phyloP scores from a whole-genome alignment of 2,888 invertebrate genomes.

The Poecilus cupreus region DNA sequence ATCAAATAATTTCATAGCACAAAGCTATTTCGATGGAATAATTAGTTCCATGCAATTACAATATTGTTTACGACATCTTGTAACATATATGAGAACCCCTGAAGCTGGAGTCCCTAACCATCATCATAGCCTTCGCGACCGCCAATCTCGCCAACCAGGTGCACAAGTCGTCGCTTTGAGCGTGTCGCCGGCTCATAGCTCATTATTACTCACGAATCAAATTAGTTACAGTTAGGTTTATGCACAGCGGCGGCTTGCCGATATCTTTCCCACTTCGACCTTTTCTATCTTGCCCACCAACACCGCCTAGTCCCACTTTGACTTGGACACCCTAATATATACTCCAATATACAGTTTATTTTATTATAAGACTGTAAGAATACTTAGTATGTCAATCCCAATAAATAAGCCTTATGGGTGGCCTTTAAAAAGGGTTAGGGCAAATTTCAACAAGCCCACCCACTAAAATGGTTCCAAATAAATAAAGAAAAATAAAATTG shows the following conservation, averaged over 20 bases:
- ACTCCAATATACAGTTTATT: no score
- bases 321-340: no score
- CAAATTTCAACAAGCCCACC: no score
- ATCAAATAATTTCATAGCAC: background rate
- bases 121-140: no score
- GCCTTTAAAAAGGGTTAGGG: no score
- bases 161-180: background rate
- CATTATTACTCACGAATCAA: constrained; percentile 49
- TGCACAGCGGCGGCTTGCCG: background rate
- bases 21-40: background rate
- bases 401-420: no score
- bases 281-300: background rate
- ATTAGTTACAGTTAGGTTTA: constrained; percentile 57
- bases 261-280: no score
- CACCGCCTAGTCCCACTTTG: no score
- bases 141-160: background rate
- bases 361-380: no score
- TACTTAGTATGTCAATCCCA: no score
- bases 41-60: background rate
- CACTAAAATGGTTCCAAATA: no score
- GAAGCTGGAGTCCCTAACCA: background rate
- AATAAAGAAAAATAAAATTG: no score
- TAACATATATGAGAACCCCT: background rate
- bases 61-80: background rate
- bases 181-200: background rate